Evolutionary conservation across 2,113 vertebrate genomes (phyloP).

Genomic region (Carettochelys insculpta): DNA sequence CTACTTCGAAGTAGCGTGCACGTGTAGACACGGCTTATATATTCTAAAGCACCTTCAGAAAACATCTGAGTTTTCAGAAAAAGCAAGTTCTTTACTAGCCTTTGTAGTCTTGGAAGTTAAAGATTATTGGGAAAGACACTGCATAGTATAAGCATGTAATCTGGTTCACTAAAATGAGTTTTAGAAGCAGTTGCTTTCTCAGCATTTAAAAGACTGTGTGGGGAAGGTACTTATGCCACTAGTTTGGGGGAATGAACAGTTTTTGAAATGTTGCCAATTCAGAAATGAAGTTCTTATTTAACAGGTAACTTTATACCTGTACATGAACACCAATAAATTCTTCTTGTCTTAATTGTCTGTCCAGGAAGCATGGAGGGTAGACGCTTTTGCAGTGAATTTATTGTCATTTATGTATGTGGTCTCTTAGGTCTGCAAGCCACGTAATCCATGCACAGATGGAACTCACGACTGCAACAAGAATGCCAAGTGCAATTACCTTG

Average conservation of each 20-base stretch:
- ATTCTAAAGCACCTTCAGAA: background rate
- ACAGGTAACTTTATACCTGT: background rate
- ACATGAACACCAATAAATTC: background rate
- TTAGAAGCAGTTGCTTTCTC: background rate
- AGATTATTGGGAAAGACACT: background rate
- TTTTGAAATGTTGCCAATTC: background rate
- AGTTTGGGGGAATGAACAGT: background rate
- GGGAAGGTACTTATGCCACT: background rate
- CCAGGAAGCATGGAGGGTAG: background rate
- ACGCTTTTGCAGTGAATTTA: background rate
- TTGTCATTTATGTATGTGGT: background rate
- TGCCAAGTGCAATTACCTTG: conserved; percentile 96
- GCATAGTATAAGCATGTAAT: background rate
- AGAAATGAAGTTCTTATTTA: background rate
- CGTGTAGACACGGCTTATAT: too few species aligned
- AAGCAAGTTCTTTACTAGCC: background rate
- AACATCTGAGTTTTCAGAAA: background rate
- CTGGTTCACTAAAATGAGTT: background rate
- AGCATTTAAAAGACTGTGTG: background rate
- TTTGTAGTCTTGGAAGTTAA: background rate
- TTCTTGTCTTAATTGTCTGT: background rate
- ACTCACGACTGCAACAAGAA: conserved; percentile 95
- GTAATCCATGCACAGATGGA: conserved; percentile 93
- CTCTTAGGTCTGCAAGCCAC: conserved; percentile 90
- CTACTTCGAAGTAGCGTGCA: too few species aligned